These are phyloP conservation scores for Gnathonemus longibarbis DNA, from an alignment of 2,113 vertebrate genomes.

Conservation along the genomic window DNA sequence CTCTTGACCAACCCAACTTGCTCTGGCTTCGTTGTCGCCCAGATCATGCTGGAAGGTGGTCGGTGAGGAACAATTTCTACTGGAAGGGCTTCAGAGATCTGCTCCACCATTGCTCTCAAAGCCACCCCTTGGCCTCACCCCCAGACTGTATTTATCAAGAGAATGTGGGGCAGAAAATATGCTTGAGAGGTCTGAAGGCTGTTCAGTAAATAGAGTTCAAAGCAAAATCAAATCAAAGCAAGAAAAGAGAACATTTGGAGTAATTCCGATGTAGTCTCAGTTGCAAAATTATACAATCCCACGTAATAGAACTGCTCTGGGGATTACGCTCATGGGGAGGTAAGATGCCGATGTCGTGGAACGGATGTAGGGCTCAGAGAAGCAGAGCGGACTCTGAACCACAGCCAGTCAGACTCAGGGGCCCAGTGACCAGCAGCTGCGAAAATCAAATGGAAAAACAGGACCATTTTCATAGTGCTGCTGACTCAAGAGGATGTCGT, in stretches of 20 bases:
- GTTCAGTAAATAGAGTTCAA: not conserved
- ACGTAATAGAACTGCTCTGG: not conserved
- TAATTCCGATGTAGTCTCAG: not conserved
- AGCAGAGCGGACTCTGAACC: not conserved
- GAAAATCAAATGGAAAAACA: not conserved
- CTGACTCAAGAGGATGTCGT: conserved; percentile 1
- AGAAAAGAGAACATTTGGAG: not conserved
- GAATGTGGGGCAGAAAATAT: not conserved
- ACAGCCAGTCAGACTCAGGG: not conserved
- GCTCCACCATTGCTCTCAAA: not conserved
- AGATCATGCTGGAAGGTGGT: not conserved
- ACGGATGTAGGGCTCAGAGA: not conserved
- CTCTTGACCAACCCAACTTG: not conserved
- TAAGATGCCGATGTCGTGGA: not conserved
- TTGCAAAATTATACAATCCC: not conserved
- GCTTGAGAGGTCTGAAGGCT: not conserved
- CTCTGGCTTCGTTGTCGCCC: not conserved
- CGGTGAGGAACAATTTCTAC: not conserved
- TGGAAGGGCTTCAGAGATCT: not conserved
- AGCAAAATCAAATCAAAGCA: not conserved
- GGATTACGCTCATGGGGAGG: not conserved
- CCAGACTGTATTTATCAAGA: not conserved
- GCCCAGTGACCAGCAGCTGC: not conserved
- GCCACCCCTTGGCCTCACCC: not conserved
- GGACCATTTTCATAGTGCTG: not conserved